phyloP scores from a whole-genome alignment of 2,113 vertebrate species.

The Oreochromis tanganicae region DNA sequence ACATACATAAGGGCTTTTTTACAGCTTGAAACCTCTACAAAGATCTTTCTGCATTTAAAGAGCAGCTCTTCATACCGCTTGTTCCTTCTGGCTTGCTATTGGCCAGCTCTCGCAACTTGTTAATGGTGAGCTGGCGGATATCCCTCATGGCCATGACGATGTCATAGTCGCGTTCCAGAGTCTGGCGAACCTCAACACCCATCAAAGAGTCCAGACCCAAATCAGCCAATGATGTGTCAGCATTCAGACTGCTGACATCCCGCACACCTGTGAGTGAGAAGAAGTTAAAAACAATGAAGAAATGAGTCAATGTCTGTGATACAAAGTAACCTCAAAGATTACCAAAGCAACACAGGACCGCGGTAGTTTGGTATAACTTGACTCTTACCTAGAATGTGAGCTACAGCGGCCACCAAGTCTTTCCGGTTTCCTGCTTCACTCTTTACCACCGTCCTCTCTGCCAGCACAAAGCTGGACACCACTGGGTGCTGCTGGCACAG shows the following conservation, averaged over 20 bases:
- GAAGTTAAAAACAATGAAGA: not conserved
- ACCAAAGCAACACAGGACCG: not conserved
- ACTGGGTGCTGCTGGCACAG: slow-evolving; percentile 82
- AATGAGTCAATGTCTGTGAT: not conserved
- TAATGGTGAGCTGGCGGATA: slow-evolving; percentile 85
- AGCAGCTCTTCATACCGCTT: slow-evolving; percentile 60
- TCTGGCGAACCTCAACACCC: slow-evolving; percentile 96
- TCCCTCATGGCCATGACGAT: slow-evolving; percentile 88
- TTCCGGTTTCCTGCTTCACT: slow-evolving; percentile 60
- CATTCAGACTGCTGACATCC: slow-evolving; percentile 79
- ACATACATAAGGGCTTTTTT: accelerated
- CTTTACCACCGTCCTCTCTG: slow-evolving; percentile 73
- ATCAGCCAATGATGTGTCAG: slow-evolving; percentile 83
- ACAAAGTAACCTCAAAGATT: not conserved
- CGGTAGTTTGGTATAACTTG: accelerated
- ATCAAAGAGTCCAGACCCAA: slow-evolving; percentile 94
- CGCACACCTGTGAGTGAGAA: slow-evolving; percentile 77
- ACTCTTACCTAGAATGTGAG: slow-evolving; percentile 87
- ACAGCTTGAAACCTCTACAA: not conserved
- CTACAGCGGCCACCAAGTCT: slow-evolving; percentile 84
- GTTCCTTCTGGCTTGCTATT: slow-evolving; percentile 39
- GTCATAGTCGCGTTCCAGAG: slow-evolving; percentile 85
- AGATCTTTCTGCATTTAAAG: not conserved
- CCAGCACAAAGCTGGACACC: slow-evolving; percentile 91
- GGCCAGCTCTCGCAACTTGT: slow-evolving; percentile 81